These are phyloP conservation scores for Pomacea maculata DNA, from an alignment of 1,140 invertebrate species.

Conservation along the genomic window DNA sequence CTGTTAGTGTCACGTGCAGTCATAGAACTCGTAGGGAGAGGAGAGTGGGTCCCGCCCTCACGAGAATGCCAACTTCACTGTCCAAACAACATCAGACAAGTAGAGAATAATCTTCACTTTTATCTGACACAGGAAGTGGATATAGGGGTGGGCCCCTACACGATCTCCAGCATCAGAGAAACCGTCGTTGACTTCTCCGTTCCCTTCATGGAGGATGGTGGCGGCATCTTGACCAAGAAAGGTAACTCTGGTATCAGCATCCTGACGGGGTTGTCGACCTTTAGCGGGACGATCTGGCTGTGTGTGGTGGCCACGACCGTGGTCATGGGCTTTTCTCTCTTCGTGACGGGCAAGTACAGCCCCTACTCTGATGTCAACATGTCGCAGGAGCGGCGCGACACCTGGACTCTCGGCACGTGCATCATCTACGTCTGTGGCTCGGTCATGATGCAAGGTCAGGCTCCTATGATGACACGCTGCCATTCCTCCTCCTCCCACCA, in stretches of 20 bases:
- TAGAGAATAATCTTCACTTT: not conserved
- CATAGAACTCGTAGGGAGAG: no score
- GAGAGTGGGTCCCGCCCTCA: no score
- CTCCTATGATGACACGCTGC: no score
- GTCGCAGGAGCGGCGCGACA: not conserved
- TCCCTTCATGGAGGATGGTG: conserved; percentile 45
- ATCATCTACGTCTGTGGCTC: conserved; percentile 14
- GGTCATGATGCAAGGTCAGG: conserved; percentile 15
- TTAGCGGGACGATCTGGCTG: conserved; percentile 31
- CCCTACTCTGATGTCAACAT: conserved; percentile 20
- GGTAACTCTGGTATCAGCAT: conserved; percentile 68
- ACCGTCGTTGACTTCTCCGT: conserved; percentile 48
- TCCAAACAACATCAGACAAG: no score
- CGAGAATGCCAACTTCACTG: no score
- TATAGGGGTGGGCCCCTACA: conserved; percentile 47
- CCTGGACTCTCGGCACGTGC: not conserved
- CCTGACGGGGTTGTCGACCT: conserved; percentile 5
- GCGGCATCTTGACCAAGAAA: conserved; percentile 41
- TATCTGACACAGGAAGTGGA: conserved; percentile 42
- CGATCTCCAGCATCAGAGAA: conserved; percentile 44
- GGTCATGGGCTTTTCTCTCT: conserved; percentile 32
- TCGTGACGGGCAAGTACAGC: conserved; percentile 34
- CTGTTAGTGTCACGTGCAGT: no score
- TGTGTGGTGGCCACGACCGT: conserved; percentile 23
- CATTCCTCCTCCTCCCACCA: no score